Conservation (phyloP, 2,888 invertebrate genomes). For the Fragum fragum region DNA sequence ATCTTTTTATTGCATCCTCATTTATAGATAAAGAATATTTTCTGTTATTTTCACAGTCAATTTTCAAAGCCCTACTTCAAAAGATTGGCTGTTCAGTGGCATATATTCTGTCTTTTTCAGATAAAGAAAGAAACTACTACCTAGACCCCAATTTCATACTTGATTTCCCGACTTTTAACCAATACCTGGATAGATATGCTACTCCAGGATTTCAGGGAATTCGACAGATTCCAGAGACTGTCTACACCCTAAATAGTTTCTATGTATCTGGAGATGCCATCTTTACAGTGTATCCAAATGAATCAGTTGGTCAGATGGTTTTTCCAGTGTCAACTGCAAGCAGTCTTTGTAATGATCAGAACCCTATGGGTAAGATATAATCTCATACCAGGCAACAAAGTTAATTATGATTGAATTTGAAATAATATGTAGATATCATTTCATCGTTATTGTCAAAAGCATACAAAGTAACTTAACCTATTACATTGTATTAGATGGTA, state of each 20-base stretch:
- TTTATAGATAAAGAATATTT: too few relatives aligned
- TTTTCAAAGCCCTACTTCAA: too few relatives aligned
- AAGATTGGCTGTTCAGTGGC: too few relatives aligned
- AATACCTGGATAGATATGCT: constrained; percentile 75
- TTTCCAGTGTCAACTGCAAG: constrained; percentile 73
- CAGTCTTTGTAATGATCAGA: constrained; percentile 77
- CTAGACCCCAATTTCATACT: constrained; percentile 78
- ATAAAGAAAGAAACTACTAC: constrained; percentile 82
- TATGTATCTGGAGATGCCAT: constrained; percentile 81
- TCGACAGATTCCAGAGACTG: constrained; percentile 40
- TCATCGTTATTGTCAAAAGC: too few relatives aligned
- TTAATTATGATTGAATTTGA: too few relatives aligned
- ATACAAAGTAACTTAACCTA: too few relatives aligned
- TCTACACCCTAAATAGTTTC: constrained; percentile 57
- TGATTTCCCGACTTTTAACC: constrained; percentile 71
- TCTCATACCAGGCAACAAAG: too few relatives aligned
- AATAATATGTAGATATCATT: too few relatives aligned
- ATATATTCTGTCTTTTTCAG: too few relatives aligned
- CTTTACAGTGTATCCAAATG: constrained; percentile 76
- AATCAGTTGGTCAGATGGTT: constrained; percentile 72
- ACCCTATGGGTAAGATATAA: constrained; percentile 77
- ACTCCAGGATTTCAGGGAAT: constrained; percentile 70
- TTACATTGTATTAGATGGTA: too few relatives aligned
- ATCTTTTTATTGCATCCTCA: too few relatives aligned
- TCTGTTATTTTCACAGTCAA: too few relatives aligned